Conservation (phyloP, 2,888 invertebrate genomes). For the Mesorhabditis spiculigera region DNA sequence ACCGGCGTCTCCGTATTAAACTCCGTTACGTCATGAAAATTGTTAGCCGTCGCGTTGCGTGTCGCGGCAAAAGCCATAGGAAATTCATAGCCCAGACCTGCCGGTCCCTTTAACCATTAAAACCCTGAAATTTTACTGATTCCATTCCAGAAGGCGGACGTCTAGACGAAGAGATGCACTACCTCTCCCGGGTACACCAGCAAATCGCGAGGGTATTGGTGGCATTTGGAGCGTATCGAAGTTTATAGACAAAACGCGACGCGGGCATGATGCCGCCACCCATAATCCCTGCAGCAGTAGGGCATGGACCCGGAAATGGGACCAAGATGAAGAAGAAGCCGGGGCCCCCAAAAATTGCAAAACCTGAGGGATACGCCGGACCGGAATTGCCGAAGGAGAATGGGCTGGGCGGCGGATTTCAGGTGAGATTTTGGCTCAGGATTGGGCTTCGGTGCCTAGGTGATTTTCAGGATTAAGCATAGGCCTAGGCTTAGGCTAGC, state of each 20-base stretch:
- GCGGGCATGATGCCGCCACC: background rate
- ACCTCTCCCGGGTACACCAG: conserved; percentile 22
- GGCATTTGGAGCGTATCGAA: background rate
- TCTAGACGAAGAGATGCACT: conserved; percentile 51
- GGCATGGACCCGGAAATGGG: background rate
- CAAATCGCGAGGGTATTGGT: conserved; percentile 12
- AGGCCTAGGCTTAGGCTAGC: too few species aligned
- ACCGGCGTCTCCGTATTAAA: too few species aligned
- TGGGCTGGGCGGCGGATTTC: conserved; percentile 56
- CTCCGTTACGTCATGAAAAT: too few species aligned
- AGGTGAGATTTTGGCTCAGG: conserved; percentile 21
- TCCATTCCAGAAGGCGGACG: conserved; percentile 49
- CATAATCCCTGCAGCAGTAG: background rate
- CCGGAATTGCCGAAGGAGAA: conserved; percentile 52
- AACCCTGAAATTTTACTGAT: background rate
- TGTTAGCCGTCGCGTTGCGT: too few species aligned
- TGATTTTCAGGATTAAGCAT: too few species aligned
- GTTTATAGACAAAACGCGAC: background rate
- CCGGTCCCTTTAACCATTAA: conserved; percentile 3
- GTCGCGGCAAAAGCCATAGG: too few species aligned
- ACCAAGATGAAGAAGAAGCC: conserved; percentile 8
- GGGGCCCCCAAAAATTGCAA: background rate
- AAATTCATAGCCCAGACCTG: too few species aligned
- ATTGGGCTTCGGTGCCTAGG: too few species aligned
- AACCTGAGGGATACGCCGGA: conserved; percentile 11